Evolutionary conservation across 2,797 vertebrate species (phyloP).

Genomic region (Myoxocephalus aenaeus): DNA sequence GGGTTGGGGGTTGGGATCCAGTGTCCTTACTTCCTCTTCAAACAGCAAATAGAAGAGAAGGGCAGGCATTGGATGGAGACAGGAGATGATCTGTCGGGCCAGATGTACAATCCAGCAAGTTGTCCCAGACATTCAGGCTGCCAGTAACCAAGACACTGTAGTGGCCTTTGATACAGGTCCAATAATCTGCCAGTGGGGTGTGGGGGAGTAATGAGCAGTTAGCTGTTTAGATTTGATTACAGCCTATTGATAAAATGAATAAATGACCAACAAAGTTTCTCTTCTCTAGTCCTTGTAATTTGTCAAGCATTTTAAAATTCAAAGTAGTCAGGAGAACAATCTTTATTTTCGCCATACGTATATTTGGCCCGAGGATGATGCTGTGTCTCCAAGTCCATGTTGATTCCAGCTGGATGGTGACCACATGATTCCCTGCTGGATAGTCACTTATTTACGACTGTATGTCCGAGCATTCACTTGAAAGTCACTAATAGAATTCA

Average conservation of each 20-base stretch:
- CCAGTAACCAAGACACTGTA: slow-evolving; percentile 8
- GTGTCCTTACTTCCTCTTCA: slow-evolving; percentile 59
- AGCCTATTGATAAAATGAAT: slow-evolving; percentile 2
- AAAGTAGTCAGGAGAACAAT: neutral
- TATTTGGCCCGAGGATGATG: neutral
- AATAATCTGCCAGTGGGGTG: slow-evolving; percentile 12
- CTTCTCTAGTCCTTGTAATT: neutral
- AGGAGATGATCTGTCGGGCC: slow-evolving; percentile 33
- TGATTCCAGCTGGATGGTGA: neutral
- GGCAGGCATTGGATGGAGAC: slow-evolving; percentile 11
- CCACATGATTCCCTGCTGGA: neutral
- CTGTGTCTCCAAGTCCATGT: neutral
- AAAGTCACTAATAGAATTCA: neutral
- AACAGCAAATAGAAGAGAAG: slow-evolving; percentile 43
- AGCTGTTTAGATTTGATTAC: slow-evolving; percentile 1
- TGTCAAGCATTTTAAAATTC: slow-evolving; percentile 1
- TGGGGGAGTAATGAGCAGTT: neutral
- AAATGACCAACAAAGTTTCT: neutral
- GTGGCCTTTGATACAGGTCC: slow-evolving; percentile 11
- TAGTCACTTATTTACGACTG: neutral
- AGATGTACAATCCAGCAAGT: slow-evolving; percentile 35
- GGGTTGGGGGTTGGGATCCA: slow-evolving; percentile 27
- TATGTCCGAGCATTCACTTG: neutral
- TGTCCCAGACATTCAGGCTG: slow-evolving; percentile 41
- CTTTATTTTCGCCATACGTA: neutral